Conservation (phyloP, 2,888 invertebrate species). For the Stenotaenia linearis region DNA sequence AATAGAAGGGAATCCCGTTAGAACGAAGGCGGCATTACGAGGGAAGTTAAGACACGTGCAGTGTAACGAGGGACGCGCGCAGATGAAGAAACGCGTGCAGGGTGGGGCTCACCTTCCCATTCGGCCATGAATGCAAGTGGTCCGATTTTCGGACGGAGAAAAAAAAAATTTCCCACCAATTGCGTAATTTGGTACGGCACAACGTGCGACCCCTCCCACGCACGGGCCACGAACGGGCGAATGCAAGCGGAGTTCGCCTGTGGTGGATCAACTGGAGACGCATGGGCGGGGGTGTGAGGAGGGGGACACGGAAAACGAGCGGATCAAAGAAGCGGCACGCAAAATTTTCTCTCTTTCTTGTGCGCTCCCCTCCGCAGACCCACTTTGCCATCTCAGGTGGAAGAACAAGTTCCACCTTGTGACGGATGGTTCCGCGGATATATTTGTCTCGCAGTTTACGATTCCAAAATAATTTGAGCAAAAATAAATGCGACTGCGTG, state of each 20-base stretch:
- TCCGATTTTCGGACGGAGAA: constrained; percentile 12
- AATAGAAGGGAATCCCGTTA: not conserved
- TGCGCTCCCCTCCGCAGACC: not conserved
- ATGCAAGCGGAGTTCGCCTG: constrained; percentile 2
- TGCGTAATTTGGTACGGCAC: constrained; percentile 17
- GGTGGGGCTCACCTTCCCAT: constrained; percentile 24
- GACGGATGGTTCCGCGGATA: not conserved
- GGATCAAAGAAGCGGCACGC: constrained; percentile 15
- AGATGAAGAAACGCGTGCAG: constrained; percentile 10
- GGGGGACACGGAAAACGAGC: not conserved
- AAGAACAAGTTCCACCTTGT: not conserved
- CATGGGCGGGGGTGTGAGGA: not conserved
- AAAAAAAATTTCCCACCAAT: constrained; percentile 3
- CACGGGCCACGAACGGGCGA: not conserved
- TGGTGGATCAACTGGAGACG: constrained; percentile 19
- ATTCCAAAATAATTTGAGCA: constrained; percentile 6
- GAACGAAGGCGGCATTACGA: not conserved
- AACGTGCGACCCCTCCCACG: constrained; percentile 3
- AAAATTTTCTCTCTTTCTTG: not conserved
- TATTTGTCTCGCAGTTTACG: constrained; percentile 29
- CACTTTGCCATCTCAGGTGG: constrained; percentile 24
- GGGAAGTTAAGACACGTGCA: not conserved
- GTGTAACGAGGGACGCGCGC: constrained; percentile 15
- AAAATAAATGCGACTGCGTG: not conserved
- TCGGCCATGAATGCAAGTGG: constrained; percentile 28